These are phyloP conservation scores for Alloscopus bannaensis DNA, from an alignment of 2,888 invertebrate species.

Conservation along the genomic window DNA sequence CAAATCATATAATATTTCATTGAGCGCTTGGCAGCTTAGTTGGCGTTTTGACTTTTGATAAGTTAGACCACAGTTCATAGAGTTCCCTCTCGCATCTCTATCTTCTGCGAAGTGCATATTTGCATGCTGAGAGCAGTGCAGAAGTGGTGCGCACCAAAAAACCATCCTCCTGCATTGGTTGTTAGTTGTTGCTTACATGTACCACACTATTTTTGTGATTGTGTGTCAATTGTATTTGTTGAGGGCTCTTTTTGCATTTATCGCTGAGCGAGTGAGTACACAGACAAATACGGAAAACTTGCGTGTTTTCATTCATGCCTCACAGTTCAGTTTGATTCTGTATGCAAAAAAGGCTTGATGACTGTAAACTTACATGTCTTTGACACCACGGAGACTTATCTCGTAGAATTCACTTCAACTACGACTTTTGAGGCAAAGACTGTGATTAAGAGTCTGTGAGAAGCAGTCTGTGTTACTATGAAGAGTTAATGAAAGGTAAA, in stretches of 20 bases:
- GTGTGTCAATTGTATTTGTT: constrained; percentile 3
- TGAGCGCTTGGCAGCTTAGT: constrained; percentile 42
- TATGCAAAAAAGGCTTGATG: constrained; percentile 2
- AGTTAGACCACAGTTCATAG: constrained; percentile 45
- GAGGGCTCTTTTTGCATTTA: constrained; percentile 7
- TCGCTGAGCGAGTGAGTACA: background rate
- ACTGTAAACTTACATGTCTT: constrained; percentile 33
- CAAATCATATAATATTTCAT: constrained; percentile 22
- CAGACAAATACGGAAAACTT: background rate
- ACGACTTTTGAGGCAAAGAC: background rate
- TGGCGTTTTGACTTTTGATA: constrained; percentile 55
- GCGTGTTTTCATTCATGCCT: background rate
- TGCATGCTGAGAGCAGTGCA: constrained; percentile 2
- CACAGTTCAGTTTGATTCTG: constrained; percentile 12
- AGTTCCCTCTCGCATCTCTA: constrained; percentile 15
- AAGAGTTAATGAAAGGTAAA: too few relatives aligned
- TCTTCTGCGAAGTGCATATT: background rate
- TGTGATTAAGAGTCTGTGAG: too few relatives aligned
- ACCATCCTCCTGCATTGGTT: background rate
- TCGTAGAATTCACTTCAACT: background rate
- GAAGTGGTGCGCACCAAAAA: constrained; percentile 2
- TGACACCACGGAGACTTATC: background rate
- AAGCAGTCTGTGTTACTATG: too few relatives aligned
- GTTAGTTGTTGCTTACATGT: background rate
- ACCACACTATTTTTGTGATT: constrained; percentile 10